A percentile compares a stretch with the other conserved stretches of the same genome.
Evolutionary conservation across 2,113 vertebrate genomes (phyloP).

Genomic region (Dipodomys spectabilis): DNA sequence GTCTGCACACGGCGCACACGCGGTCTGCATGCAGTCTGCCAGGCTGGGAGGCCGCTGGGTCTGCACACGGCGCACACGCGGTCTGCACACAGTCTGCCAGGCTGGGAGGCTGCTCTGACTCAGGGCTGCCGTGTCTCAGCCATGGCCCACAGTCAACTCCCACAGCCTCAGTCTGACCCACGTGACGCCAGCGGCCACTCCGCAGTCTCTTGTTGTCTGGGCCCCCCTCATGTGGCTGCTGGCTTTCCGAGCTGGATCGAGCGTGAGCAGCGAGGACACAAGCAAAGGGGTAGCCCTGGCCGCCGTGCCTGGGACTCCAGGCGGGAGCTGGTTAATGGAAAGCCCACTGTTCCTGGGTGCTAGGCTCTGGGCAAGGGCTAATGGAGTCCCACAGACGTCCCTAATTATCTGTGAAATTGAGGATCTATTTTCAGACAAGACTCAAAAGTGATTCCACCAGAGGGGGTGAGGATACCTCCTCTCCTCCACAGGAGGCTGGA

Average conservation of each 20-base stretch:
- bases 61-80: too few species aligned
- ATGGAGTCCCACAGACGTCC: not conserved
- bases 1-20: too few species aligned
- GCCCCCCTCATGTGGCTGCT: not conserved
- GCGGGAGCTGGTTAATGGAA: not conserved
- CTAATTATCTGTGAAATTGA: conserved; percentile 71
- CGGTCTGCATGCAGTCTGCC: too few species aligned
- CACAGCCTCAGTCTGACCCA: not conserved
- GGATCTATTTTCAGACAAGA: conserved; percentile 57
- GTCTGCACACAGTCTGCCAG: too few species aligned
- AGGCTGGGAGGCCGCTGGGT: too few species aligned
- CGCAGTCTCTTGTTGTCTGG: not conserved
- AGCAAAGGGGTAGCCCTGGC: too few species aligned
- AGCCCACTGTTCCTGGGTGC: not conserved
- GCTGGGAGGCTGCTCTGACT: not conserved
- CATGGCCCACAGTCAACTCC: not conserved
- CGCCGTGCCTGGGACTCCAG: not conserved
- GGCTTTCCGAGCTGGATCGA: not conserved
- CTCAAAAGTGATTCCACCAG: not conserved
- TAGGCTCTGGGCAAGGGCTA: not conserved
- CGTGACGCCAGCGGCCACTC: not conserved
- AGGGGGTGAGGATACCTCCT: not conserved
- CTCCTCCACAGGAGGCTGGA: not conserved
- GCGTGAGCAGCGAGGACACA: too few species aligned
- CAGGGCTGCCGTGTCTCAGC: not conserved